Conservation (phyloP, 2,888 invertebrate genomes). For the Scrobipalpa atriplicella region DNA sequence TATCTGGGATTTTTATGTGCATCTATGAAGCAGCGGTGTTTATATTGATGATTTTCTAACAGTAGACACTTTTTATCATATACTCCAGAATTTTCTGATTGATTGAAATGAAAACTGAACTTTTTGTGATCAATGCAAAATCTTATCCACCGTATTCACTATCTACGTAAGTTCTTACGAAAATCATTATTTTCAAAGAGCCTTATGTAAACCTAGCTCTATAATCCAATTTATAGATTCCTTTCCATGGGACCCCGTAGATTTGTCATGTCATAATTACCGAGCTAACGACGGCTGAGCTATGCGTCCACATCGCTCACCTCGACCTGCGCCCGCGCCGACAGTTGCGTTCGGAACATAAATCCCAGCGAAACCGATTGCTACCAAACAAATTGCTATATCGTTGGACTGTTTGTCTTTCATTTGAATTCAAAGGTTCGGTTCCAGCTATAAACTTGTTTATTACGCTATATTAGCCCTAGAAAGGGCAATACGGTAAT, state of each 20-base stretch:
- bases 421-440: not conserved
- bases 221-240: constrained; percentile 1
- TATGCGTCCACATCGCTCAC: constrained; percentile 34
- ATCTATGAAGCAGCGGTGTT: constrained; percentile 6
- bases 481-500: not conserved
- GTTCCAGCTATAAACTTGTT: not conserved
- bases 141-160: not conserved
- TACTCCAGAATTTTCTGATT: not conserved
- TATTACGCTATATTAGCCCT: constrained; percentile 1
- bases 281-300: constrained; percentile 39
- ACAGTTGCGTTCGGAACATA: constrained; percentile 28
- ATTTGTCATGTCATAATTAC: constrained; percentile 32
- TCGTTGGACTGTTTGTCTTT: constrained; percentile 25
- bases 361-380: constrained; percentile 29
- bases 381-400: constrained; percentile 26
- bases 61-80: not conserved
- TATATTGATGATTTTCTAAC: constrained; percentile 7
- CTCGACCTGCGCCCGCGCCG: constrained; percentile 18
- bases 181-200: not conserved
- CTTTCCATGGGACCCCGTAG: constrained; percentile 14
- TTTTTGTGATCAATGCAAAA: not conserved
- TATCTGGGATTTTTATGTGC: constrained; percentile 22
- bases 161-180: too few species aligned
- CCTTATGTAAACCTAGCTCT: not conserved
- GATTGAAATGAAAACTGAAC: not conserved